A percentile compares a stretch with the other conserved stretches of the same genome.
These are phyloP conservation scores for Anagyrus pseudococci DNA, from an alignment of 2,888 invertebrate species.

Conservation along the genomic window DNA sequence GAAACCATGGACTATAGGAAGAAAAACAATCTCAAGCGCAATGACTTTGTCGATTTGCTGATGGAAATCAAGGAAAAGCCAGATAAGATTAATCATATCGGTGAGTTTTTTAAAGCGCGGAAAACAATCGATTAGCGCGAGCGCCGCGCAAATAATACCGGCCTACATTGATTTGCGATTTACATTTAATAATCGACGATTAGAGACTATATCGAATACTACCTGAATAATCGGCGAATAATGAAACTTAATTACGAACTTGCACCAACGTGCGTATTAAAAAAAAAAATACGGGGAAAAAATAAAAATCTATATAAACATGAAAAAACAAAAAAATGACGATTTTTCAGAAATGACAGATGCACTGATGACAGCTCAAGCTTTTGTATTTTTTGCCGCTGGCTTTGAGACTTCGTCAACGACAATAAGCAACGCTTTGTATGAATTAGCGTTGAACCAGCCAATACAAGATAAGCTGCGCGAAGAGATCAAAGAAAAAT, in stretches of 20 bases:
- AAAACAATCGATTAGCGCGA: too few relatives aligned
- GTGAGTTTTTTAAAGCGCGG: too few relatives aligned
- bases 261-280: too few relatives aligned
- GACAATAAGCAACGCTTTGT: constrained; percentile 58
- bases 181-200: too few relatives aligned
- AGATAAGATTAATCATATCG: constrained; percentile 15
- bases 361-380: constrained; percentile 56
- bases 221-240: too few relatives aligned
- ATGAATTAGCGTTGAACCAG: constrained; percentile 59
- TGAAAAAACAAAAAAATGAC: too few relatives aligned
- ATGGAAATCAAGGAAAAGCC: constrained; percentile 45
- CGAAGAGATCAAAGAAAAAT: constrained; percentile 53
- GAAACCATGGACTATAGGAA: constrained; percentile 53
- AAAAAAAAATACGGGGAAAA: too few relatives aligned
- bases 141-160: too few relatives aligned
- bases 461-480: constrained; percentile 57
- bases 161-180: too few relatives aligned
- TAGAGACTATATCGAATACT: too few relatives aligned
- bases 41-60: constrained; percentile 61
- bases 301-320: too few relatives aligned
- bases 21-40: constrained; percentile 51
- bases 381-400: constrained; percentile 61
- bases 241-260: too few relatives aligned
- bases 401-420: constrained; percentile 63
- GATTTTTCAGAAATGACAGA: constrained; percentile 57